A percentile compares a stretch with the other conserved stretches of the same genome.
These are phyloP conservation scores for Gymnocypris eckloni DNA, from an alignment of 2,797 vertebrate species.

Conservation along the genomic window DNA sequence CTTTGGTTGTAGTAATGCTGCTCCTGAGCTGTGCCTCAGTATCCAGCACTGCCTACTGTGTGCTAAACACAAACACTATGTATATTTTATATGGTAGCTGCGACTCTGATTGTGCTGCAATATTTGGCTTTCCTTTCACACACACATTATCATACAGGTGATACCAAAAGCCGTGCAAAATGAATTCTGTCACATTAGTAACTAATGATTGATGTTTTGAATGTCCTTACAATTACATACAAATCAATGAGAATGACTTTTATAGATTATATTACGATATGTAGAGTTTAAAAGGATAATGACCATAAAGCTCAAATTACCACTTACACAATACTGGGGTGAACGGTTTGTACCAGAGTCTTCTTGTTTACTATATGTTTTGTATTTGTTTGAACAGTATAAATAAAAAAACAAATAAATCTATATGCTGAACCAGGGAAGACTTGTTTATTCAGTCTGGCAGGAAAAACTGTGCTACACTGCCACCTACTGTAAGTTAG, in stretches of 20 bases:
- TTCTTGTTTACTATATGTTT: slow-evolving; percentile 52
- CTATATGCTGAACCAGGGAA: slow-evolving; percentile 41
- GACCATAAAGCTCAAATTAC: background rate
- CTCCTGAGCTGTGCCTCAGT: slow-evolving; percentile 25
- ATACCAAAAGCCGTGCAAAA: slow-evolving; percentile 27
- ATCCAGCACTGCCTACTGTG: slow-evolving; percentile 16
- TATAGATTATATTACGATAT: slow-evolving; percentile 22
- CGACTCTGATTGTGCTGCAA: slow-evolving; percentile 26
- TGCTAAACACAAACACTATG: slow-evolving; percentile 9
- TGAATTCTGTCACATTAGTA: background rate
- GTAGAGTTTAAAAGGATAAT: background rate
- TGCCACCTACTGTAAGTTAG: slow-evolving; percentile 9
- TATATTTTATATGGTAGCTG: slow-evolving; percentile 12
- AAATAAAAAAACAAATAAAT: slow-evolving; percentile 54
- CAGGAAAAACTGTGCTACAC: background rate
- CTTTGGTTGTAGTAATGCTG: slow-evolving; percentile 14
- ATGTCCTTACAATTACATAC: slow-evolving; percentile 30
- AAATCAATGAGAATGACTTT: slow-evolving; percentile 3
- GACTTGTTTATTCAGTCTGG: background rate
- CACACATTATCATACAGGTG: background rate
- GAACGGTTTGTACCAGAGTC: slow-evolving; percentile 47
- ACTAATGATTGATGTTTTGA: slow-evolving; percentile 44
- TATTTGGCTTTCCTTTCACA: background rate
- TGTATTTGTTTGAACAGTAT: slow-evolving; percentile 58
- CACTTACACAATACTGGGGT: background rate